Evolutionary conservation across 2,113 vertebrate species (phyloP), one percentile per base, ranked within the genome.

Genomic region (Sturnira hondurensis): DNA sequence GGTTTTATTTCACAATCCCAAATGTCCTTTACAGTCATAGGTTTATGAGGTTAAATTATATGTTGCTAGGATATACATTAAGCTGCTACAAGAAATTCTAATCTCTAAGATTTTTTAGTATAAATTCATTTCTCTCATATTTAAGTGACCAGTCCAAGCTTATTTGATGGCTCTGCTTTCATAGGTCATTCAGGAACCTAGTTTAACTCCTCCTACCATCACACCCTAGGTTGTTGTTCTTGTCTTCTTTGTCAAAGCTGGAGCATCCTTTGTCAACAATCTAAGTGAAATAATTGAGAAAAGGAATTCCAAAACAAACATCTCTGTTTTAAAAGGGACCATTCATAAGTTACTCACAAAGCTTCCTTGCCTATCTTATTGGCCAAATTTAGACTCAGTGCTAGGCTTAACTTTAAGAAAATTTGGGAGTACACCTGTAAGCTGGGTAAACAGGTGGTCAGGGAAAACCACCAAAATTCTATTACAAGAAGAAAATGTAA

Each of bases 31-130:
- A 71, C 0, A 47, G 7, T 5, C 10, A 74, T 45, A 20, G 4
- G 6, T 84, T 88, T 97, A 77, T 26, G 41, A 80, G 68, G 4
- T 91, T 96, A 86, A 91, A 61, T 80, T 87, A 93, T 26, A 24
- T 81, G 67, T 77, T 77, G 12, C 93, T 89, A 84, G 4, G 10
- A 74, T 82, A 11, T 38, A 63, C 28, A 63, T 31, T 76, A 71
- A 82, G 33, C 26, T 58, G 26, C 13, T 76, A 45, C 1, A 70
- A 38, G 52, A 68, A 45, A 87, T 20, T 56, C 2, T 5, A 33
- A 26, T 10, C 84, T 43, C 22, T 1, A 84, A n/a, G 7, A 17
- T 20, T 4, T 67, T 68, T 36, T n/a, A 70, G 14, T 63, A n/a
- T 67, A 41, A 50, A 17, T 63, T 77, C 54, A 43, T 80, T 78